Evolutionary conservation across 2,888 invertebrate genomes (phyloP).

Genomic region (Rhopalosiphum nymphaeae): DNA sequence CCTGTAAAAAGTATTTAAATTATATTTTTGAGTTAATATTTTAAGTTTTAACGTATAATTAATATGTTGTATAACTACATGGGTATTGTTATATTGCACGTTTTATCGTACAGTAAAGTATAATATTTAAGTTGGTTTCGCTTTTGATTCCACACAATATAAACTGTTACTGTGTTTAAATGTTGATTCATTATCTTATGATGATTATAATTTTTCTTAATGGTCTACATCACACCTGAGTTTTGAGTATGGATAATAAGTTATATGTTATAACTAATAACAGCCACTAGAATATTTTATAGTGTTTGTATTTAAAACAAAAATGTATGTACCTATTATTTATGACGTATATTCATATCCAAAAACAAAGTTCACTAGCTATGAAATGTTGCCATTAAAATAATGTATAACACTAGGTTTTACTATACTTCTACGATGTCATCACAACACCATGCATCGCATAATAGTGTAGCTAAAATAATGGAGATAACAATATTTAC

Average conservation of each 20-base stretch:
- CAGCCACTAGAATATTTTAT: neutral
- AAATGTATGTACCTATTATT: constrained; percentile 3
- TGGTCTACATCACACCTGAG: neutral
- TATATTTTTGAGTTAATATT: neutral
- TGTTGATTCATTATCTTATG: neutral
- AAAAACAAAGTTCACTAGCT: neutral
- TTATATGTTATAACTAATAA: neutral
- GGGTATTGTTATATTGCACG: neutral
- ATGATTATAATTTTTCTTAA: neutral
- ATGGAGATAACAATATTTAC: constrained; percentile 25
- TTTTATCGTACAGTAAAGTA: neutral
- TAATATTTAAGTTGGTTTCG: neutral
- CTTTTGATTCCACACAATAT: neutral
- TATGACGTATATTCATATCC: neutral
- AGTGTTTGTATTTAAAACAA: constrained; percentile 30
- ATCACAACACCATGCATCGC: neutral
- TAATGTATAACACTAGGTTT: neutral
- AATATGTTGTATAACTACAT: neutral
- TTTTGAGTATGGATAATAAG: neutral
- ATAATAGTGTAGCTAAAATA: neutral
- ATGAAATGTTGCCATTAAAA: neutral
- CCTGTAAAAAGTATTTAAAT: neutral
- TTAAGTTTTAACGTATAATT: neutral
- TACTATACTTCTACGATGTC: neutral
- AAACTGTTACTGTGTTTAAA: neutral